Base-by-base conservation (phyloP, 2,797 vertebrate species). In the Prunella strophiata region DNA sequence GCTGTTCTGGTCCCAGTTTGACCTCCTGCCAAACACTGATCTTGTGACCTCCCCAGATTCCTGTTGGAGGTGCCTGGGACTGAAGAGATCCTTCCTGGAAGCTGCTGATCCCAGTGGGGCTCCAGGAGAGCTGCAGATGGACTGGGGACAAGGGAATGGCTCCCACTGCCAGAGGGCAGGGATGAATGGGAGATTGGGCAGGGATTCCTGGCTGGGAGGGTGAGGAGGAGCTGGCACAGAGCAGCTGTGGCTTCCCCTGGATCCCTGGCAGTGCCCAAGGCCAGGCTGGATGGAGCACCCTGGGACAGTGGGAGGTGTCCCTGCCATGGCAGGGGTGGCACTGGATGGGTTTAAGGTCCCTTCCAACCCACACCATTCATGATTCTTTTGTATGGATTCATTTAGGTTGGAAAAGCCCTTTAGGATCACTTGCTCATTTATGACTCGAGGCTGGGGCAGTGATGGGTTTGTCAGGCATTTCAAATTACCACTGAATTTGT, bases 341-440 rank as follows among this genome's bases (percentile, higher is more conserved):
- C 5, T 9, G 57, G 16, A 0, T 29, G 67, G 5, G 1, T 7
- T 7, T 57, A 2, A 26, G 5, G 14, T 40, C 45, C 45, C 14
- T 65, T 3, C 52, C 38, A 4, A 3, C 32, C 27, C 47, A 40
- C 47, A 32, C 25, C 47, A 19, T 13, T 29, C 6, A 10, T n/a
- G 13, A 10, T 14, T 29, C 2, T 34, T 26, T 23, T 42, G 54
- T 14, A 2, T 9, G 2, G 34, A 17, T 19, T 5, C 16, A 38
- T 15, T 70, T 12, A 25, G 34, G 23, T 1, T 55, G 34, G 63
- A 43, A 55, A 50, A 43, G 36, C 71, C 55, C 86, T 82, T 48
- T 25, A 36, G 72, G 57, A 36, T 76, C 55, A 29, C 10, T 34
- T 30, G 20, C 70, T 84, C 48, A 4, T 42, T 65, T 43, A 4